phyloP scores from a whole-genome alignment of 2,797 vertebrate genomes.

The Podargus strigoides region DNA sequence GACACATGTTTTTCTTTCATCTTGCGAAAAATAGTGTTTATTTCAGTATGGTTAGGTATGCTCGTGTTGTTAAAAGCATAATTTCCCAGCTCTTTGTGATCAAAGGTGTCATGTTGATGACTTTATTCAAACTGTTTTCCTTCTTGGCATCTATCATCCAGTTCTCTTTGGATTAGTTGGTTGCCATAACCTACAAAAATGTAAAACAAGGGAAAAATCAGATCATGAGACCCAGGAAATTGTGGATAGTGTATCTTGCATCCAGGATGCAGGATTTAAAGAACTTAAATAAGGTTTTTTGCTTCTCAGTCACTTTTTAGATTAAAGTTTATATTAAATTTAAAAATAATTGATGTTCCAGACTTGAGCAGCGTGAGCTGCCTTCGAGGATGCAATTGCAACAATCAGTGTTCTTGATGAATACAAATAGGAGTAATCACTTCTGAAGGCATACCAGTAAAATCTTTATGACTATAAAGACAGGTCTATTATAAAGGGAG shows the following conservation, averaged over 20 bases:
- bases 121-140: background rate
- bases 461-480: background rate
- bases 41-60: background rate
- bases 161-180: background rate
- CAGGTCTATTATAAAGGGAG: background rate
- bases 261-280: background rate
- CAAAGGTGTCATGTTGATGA: background rate
- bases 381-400: background rate
- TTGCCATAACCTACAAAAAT: background rate
- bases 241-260: background rate
- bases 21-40: background rate
- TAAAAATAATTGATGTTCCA: background rate
- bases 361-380: background rate
- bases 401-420: no score
- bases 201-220: background rate
- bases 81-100: background rate
- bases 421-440: background rate
- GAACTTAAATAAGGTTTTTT: background rate
- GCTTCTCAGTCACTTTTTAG: background rate
- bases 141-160: background rate
- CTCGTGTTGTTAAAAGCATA: background rate
- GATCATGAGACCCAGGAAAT: background rate
- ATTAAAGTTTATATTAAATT: background rate
- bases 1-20: background rate
- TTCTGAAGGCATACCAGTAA: background rate